phyloP scores from a whole-genome alignment of 2,888 invertebrate genomes.

The Agriotes lineatus region DNA sequence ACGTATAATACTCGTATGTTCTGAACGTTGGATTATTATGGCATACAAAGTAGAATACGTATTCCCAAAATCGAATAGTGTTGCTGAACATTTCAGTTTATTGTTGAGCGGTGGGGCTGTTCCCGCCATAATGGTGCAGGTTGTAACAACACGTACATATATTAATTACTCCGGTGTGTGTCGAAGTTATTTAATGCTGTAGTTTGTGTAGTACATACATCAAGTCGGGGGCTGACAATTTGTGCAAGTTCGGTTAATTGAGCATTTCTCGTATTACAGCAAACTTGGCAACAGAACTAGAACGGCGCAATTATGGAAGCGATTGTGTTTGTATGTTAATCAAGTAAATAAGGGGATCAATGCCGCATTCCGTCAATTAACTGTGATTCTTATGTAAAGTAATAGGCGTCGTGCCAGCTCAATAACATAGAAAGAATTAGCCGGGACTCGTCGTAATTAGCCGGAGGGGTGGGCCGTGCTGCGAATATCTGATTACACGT shows the following conservation, averaged over 20 bases:
- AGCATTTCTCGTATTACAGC: conserved; percentile 24
- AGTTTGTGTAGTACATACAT: conserved; percentile 20
- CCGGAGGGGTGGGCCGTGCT: conserved; percentile 41
- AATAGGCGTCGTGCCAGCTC: conserved; percentile 41
- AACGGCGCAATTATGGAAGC: conserved; percentile 25
- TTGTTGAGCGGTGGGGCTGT: conserved; percentile 7
- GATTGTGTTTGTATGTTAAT: conserved; percentile 37
- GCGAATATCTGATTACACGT: conserved; percentile 43
- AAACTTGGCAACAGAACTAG: conserved; percentile 25
- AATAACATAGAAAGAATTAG: conserved; percentile 48
- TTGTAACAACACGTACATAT: conserved; percentile 4
- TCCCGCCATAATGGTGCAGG: background rate
- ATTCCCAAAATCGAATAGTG: background rate
- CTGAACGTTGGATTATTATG: too few species aligned
- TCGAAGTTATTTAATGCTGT: conserved; percentile 20
- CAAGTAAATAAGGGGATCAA: conserved; percentile 29
- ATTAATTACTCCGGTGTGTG: conserved; percentile 2
- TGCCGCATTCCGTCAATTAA: conserved; percentile 32
- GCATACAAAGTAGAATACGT: too few species aligned
- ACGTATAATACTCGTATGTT: too few species aligned
- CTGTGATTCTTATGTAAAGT: conserved; percentile 47
- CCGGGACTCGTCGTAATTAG: conserved; percentile 44
- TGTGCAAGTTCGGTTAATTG: conserved; percentile 20
- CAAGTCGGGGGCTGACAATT: conserved; percentile 14
- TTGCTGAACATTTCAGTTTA: conserved; percentile 1